phyloP scores from a whole-genome alignment of 1,140 invertebrate species.

The Zaprionus ornatus region DNA sequence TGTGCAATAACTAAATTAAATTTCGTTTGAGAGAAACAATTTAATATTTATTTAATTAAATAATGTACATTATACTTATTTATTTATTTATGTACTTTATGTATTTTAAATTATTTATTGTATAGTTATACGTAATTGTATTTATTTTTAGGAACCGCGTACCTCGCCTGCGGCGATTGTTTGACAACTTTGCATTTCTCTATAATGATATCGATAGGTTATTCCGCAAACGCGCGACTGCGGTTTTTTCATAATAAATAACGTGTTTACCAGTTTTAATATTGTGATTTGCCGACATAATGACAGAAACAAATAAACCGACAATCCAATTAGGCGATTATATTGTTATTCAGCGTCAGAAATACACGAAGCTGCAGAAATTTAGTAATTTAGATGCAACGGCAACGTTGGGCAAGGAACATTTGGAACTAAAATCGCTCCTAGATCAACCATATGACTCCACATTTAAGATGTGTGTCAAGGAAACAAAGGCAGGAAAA shows the following conservation, averaged over 20 bases:
- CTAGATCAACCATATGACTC: conserved; percentile 90
- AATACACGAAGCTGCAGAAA: conserved; percentile 90
- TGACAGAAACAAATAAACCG: conserved; percentile 13
- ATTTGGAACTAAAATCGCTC: conserved; percentile 88
- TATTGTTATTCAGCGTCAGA: conserved; percentile 90
- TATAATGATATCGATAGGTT: background rate
- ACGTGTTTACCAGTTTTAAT: conserved; percentile 44
- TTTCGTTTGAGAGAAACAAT: too few species aligned
- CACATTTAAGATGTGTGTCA: conserved; percentile 90
- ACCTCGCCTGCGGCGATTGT: too few species aligned
- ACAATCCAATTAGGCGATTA: conserved; percentile 87
- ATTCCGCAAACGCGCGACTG: background rate
- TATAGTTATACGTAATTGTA: too few species aligned
- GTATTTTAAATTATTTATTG: too few species aligned
- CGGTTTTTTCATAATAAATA: conserved; percentile 18
- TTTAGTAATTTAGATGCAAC: conserved; percentile 86
- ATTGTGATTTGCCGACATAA: conserved; percentile 24
- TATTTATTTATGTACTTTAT: too few species aligned
- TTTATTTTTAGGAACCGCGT: too few species aligned
- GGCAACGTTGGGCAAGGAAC: conserved; percentile 89
- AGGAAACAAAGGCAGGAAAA: conserved; percentile 75
- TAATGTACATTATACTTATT: too few species aligned
- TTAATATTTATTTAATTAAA: too few species aligned
- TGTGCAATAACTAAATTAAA: background rate
- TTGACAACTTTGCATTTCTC: too few species aligned